phyloP scores from a whole-genome alignment of 2,888 invertebrate genomes.

The Operophtera brumata region DNA sequence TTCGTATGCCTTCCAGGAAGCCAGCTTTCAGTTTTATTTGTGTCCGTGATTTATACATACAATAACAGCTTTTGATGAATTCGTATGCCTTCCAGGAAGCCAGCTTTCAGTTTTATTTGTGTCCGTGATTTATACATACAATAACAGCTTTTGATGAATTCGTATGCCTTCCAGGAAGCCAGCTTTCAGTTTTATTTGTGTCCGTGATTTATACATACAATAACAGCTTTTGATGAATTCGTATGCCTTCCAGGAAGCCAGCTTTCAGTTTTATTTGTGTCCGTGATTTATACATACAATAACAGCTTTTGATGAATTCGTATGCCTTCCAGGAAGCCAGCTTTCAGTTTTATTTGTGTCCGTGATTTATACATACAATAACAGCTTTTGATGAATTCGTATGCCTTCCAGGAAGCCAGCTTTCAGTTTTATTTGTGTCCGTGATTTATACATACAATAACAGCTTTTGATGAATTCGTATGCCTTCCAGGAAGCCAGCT shows the following conservation, averaged over 20 bases:
- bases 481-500: conserved; percentile 56
- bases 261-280: conserved; percentile 52
- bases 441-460: conserved; percentile 57
- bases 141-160: conserved; percentile 64
- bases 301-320: conserved; percentile 65
- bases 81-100: conserved; percentile 58
- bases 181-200: conserved; percentile 49
- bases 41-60: conserved; percentile 61
- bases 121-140: conserved; percentile 62
- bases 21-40: conserved; percentile 49
- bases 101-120: conserved; percentile 47
- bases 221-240: conserved; percentile 64
- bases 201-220: conserved; percentile 58
- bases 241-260: conserved; percentile 59
- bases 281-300: conserved; percentile 54
- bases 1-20: conserved; percentile 59
- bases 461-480: conserved; percentile 65
- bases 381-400: conserved; percentile 62
- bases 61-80: conserved; percentile 65
- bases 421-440: conserved; percentile 52
- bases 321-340: conserved; percentile 59
- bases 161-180: conserved; percentile 59
- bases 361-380: conserved; percentile 59
- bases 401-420: conserved; percentile 59
- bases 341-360: conserved; percentile 51